These are phyloP conservation scores for Olivierus martensii DNA, from an alignment of 1,140 invertebrate genomes.

Conservation along the genomic window DNA sequence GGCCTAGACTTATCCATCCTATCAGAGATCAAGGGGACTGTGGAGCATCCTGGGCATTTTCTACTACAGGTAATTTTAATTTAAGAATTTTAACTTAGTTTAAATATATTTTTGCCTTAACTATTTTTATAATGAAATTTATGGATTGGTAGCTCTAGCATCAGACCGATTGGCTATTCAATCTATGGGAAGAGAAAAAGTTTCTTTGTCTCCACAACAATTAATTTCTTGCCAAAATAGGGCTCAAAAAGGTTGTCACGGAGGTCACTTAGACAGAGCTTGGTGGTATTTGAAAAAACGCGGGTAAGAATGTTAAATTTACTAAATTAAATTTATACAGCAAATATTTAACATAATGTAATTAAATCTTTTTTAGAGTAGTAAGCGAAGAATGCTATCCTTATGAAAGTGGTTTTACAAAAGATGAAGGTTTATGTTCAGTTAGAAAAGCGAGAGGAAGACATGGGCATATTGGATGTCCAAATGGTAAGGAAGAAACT, in stretches of 20 bases:
- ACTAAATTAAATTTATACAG: background rate
- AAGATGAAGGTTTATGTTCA: slow-evolving; percentile 34
- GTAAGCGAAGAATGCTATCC: slow-evolving; percentile 36
- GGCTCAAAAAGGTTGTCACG: slow-evolving; percentile 62
- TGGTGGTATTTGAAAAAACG: slow-evolving; percentile 73
- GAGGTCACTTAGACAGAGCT: slow-evolving; percentile 74
- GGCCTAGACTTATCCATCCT: slow-evolving; percentile 52
- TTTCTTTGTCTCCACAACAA: slow-evolving; percentile 63
- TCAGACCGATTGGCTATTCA: slow-evolving; percentile 51
- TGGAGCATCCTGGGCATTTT: slow-evolving; percentile 82
- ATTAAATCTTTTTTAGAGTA: slow-evolving; percentile 19
- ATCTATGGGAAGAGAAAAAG: slow-evolving; percentile 54
- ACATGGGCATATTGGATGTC: slow-evolving; percentile 1
- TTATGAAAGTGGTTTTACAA: slow-evolving; percentile 33
- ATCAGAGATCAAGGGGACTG: slow-evolving; percentile 81
- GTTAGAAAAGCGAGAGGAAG: background rate
- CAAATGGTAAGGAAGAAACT: slow-evolving; percentile 2
- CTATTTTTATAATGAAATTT: too few species aligned
- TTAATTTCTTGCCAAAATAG: slow-evolving; percentile 67
- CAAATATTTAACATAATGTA: slow-evolving; percentile 2
- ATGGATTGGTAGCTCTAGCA: slow-evolving; percentile 25
- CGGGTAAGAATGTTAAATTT: slow-evolving; percentile 43
- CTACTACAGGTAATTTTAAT: slow-evolving; percentile 42
- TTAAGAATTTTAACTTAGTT: slow-evolving; percentile 3
- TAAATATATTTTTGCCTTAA: too few species aligned